Conservation (phyloP, 1,140 invertebrate species). For the Atopsyche davidsoni region DNA sequence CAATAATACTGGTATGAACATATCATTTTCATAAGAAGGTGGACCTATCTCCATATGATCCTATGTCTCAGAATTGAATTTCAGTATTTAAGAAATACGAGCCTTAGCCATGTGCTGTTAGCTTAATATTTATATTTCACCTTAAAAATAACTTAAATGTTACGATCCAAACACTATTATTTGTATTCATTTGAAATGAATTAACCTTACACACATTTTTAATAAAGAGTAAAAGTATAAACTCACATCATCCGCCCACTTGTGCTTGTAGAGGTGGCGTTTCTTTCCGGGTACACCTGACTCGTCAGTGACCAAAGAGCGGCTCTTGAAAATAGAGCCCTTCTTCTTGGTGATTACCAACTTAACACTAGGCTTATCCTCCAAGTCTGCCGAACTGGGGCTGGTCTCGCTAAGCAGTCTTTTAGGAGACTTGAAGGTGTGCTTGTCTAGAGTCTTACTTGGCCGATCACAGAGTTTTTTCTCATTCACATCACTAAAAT, state of each 20-base stretch:
- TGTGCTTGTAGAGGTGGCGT: conserved; percentile 77
- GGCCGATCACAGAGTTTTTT: conserved; percentile 23
- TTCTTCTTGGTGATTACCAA: conserved; percentile 69
- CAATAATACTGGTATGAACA: no score
- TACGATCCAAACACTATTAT: no score
- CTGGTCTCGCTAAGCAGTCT: conserved; percentile 33
- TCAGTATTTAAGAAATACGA: no score
- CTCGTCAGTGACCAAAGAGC: conserved; percentile 63
- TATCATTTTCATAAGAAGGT: no score
- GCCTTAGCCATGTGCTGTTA: no score
- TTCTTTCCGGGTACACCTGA: conserved; percentile 63
- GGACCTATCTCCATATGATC: no score
- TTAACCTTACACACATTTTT: no score
- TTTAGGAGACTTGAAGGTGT: conserved; percentile 43
- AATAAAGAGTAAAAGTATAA: conserved; percentile 1
- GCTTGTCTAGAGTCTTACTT: conserved; percentile 20
- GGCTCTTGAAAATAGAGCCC: conserved; percentile 84
- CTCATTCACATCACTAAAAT: conserved; percentile 13
- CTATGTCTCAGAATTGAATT: no score
- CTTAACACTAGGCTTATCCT: conserved; percentile 53
- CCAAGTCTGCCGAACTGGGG: conserved; percentile 35
- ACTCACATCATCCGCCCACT: conserved; percentile 71
- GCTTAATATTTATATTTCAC: no score
- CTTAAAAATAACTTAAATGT: no score
- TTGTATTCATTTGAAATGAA: no score